These are phyloP conservation scores for Dendrocincla tyrannina DNA, from an alignment of 2,797 vertebrate genomes.

Conservation along the genomic window DNA sequence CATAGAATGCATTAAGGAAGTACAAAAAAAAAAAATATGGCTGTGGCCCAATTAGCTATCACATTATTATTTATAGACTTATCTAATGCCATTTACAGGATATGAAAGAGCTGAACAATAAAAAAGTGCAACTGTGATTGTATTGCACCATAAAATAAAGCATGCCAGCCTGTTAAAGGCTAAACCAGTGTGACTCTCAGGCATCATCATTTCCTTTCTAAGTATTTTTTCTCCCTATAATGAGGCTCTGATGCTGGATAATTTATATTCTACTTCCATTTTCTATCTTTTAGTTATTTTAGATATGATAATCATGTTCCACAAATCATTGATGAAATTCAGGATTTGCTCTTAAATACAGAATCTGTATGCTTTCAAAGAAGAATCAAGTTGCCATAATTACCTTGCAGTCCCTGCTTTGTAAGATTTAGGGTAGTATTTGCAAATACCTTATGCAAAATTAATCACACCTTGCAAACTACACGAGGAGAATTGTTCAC, in stretches of 20 bases:
- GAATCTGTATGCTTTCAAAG: not conserved
- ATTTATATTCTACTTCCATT: conserved; percentile 56
- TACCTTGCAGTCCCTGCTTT: not conserved
- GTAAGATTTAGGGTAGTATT: conserved; percentile 39
- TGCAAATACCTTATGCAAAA: conserved; percentile 23
- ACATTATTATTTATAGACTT: conserved; percentile 58
- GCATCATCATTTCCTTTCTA: not conserved
- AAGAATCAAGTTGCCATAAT: not conserved
- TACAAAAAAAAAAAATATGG: not conserved
- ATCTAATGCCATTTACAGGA: conserved; percentile 14
- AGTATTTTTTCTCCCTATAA: not conserved
- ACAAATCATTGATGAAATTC: conserved; percentile 2
- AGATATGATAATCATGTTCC: not conserved
- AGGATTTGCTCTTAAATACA: conserved; percentile 16
- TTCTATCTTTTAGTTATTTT: conserved; percentile 18
- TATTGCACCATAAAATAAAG: not conserved
- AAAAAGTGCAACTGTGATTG: not conserved
- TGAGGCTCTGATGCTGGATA: not conserved
- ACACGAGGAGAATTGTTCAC: not conserved
- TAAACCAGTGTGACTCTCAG: not conserved
- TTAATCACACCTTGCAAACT: not conserved
- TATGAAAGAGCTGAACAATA: not conserved
- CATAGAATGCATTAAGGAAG: not conserved
- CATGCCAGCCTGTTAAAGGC: not conserved
- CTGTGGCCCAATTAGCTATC: not conserved